Conservation (phyloP, 2,888 invertebrate genomes). For the Nycteola revayana region DNA sequence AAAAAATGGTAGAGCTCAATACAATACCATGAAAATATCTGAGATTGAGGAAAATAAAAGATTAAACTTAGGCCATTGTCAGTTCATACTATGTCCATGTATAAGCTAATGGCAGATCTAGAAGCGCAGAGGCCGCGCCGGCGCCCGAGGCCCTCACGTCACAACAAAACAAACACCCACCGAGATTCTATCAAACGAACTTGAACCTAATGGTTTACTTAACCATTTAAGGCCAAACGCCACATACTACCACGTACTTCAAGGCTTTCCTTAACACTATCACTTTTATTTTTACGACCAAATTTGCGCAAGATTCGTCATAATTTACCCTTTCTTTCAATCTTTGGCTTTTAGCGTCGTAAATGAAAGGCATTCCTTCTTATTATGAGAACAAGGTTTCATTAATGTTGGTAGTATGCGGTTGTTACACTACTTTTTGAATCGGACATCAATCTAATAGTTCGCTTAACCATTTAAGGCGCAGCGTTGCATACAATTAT, state of each 20-base stretch:
- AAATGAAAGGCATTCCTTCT: too few relatives aligned
- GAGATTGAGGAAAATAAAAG: too few relatives aligned
- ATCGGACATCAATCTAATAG: constrained; percentile 61
- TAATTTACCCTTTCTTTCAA: too few relatives aligned
- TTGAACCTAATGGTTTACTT: constrained; percentile 56
- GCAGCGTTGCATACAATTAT: constrained; percentile 36
- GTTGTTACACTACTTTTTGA: too few relatives aligned
- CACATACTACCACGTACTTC: constrained; percentile 45
- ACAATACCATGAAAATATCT: too few relatives aligned
- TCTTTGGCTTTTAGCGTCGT: too few relatives aligned
- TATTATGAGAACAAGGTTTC: too few relatives aligned
- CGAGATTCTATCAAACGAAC: constrained; percentile 56
- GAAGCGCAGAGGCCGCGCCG: constrained; percentile 40
- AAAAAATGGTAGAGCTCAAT: too few relatives aligned
- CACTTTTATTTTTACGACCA: constrained; percentile 30
- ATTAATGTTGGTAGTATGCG: too few relatives aligned
- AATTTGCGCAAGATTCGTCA: too few relatives aligned
- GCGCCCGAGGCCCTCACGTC: constrained; percentile 63
- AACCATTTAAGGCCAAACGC: constrained; percentile 43
- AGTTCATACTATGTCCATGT: constrained; percentile 8
- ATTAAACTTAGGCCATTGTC: too few relatives aligned
- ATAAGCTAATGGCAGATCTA: too few relatives aligned
- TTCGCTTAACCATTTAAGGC: constrained; percentile 48
- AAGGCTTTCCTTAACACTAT: constrained; percentile 43
- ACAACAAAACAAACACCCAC: constrained; percentile 65